Evolutionary conservation across 2,888 invertebrate genomes (phyloP).

Genomic region (Agapostemon virescens): DNA sequence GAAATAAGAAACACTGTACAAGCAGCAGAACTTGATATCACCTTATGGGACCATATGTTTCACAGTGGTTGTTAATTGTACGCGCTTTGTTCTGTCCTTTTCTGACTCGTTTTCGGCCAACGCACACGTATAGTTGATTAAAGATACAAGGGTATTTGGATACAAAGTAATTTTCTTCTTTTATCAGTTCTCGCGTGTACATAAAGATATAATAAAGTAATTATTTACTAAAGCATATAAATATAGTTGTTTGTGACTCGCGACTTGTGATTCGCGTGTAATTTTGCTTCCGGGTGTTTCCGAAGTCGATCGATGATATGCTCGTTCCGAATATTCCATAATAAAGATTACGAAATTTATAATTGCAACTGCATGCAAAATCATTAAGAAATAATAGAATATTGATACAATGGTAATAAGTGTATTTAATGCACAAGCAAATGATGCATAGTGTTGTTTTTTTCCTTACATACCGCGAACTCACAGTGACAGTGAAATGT

Average conservation of each 20-base stretch:
- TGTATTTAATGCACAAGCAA: constrained; percentile 41
- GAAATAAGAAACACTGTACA: background rate
- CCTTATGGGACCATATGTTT: constrained; percentile 11
- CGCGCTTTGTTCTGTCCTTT: background rate
- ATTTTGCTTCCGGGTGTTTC: background rate
- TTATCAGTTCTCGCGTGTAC: constrained; percentile 56
- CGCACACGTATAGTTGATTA: constrained; percentile 13
- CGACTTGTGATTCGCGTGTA: background rate
- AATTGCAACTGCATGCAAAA: constrained; percentile 7
- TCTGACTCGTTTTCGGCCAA: background rate
- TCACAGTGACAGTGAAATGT: constrained; percentile 21
- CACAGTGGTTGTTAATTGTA: constrained; percentile 2
- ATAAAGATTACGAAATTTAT: constrained; percentile 24
- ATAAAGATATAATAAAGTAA: constrained; percentile 63
- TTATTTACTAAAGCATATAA: constrained; percentile 64
- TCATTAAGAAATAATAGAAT: constrained; percentile 30
- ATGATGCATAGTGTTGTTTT: constrained; percentile 27
- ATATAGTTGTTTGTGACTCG: constrained; percentile 51
- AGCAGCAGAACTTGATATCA: background rate
- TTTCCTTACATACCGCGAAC: constrained; percentile 31
- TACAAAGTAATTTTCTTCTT: constrained; percentile 27
- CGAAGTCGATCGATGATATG: constrained; percentile 15
- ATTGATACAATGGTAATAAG: constrained; percentile 25
- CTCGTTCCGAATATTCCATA: constrained; percentile 4
- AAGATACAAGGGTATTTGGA: constrained; percentile 14